These are phyloP conservation scores for Eupithecia subfuscata DNA, from an alignment of 2,888 invertebrate genomes.

Conservation along the genomic window DNA sequence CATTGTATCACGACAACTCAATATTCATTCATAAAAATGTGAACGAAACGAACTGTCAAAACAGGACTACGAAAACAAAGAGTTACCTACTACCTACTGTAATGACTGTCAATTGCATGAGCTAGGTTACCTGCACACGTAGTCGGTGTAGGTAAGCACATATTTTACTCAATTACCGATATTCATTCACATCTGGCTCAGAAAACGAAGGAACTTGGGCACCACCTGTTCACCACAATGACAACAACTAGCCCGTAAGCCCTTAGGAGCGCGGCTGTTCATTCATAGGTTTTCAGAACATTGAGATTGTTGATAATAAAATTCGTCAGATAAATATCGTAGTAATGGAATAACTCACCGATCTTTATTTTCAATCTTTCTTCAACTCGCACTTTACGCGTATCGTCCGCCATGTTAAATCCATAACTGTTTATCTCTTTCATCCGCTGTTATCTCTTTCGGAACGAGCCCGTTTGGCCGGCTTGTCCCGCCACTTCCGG, in stretches of 20 bases:
- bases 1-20: slow-evolving; percentile 74
- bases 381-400: slow-evolving; percentile 95
- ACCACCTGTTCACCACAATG: slow-evolving; percentile 81
- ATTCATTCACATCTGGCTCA: slow-evolving; percentile 62
- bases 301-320: slow-evolving; percentile 18
- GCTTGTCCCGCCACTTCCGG: slow-evolving; percentile 83
- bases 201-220: slow-evolving; percentile 58
- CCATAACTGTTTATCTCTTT: slow-evolving; percentile 88
- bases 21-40: slow-evolving; percentile 79
- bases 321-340: slow-evolving; percentile 40
- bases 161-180: slow-evolving; percentile 48
- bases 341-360: slow-evolving; percentile 86
- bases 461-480: slow-evolving; percentile 82
- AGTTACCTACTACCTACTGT: slow-evolving; percentile 40
- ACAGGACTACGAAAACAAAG: slow-evolving; percentile 74
- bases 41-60: slow-evolving; percentile 74
- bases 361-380: slow-evolving; percentile 97
- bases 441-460: slow-evolving; percentile 84
- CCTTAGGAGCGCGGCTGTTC: background rate
- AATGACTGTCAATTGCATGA: slow-evolving; percentile 43
- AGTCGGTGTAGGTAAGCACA: slow-evolving; percentile 35
- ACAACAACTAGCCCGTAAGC: slow-evolving; percentile 64
- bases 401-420: slow-evolving; percentile 96
- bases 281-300: slow-evolving; percentile 5
- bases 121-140: slow-evolving; percentile 42